phyloP scores from a whole-genome alignment of 2,888 invertebrate species.

The Latrodectus elegans region DNA sequence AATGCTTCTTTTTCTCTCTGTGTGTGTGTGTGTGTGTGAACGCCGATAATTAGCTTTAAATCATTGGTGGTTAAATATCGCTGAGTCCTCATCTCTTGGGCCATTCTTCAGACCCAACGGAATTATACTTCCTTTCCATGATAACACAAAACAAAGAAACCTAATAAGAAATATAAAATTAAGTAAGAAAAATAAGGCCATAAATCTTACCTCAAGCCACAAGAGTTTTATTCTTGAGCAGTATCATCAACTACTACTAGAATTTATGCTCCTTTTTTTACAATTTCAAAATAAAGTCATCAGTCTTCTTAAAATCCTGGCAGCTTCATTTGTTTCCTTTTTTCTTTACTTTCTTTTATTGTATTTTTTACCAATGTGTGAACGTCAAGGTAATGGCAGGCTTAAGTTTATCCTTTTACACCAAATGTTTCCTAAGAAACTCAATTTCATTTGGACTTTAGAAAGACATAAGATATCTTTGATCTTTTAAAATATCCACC shows the following conservation, averaged over 20 bases:
- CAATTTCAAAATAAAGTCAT: constrained; percentile 49
- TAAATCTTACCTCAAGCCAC: constrained; percentile 46
- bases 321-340: constrained; percentile 52
- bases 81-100: constrained; percentile 21
- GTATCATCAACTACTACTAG: constrained; percentile 51
- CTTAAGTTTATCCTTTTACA: constrained; percentile 13
- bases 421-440: not conserved
- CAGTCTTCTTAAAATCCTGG: constrained; percentile 44
- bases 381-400: not conserved
- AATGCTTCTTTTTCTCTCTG: constrained; percentile 31
- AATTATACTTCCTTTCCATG: constrained; percentile 4
- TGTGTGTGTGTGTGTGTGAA: constrained; percentile 16
- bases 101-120: constrained; percentile 23
- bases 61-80: constrained; percentile 47
- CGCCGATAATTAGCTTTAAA: constrained; percentile 58
- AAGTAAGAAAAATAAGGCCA: constrained; percentile 55
- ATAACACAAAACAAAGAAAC: constrained; percentile 53
- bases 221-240: constrained; percentile 39
- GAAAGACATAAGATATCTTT: not conserved
- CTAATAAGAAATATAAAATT: constrained; percentile 51
- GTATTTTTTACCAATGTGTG: constrained; percentile 10
- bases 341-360: constrained; percentile 18
- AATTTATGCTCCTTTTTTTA: constrained; percentile 44
- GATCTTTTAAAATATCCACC: too few species aligned
- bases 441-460: constrained; percentile 1